Evolutionary conservation across 2,797 vertebrate genomes (phyloP), one percentile per base, ranked within the genome.

Genomic region (Ataeniobius toweri): DNA sequence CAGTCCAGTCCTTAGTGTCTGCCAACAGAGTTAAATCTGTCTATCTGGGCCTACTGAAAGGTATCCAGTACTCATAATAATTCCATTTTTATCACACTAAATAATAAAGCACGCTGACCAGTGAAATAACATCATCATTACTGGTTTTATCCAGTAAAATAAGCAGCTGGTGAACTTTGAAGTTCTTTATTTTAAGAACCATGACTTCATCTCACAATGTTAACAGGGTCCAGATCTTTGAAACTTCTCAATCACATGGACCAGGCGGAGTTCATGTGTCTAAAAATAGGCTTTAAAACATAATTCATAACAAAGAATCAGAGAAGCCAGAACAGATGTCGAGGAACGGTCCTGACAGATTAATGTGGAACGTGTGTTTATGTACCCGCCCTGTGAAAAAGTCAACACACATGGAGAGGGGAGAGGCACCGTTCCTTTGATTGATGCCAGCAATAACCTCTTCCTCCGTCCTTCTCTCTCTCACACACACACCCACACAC

Each of bases 381-480:
- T 80, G 22, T 71, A 41, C 28, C 74, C 70, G 36, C 46, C 50
- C 59, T 3, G 68, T 59, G 65, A 76, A 76, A 73, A 67, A 71
- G 71, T 55, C 28, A 85, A 86, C 82, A 77, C 73, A 76, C 77
- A 74, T 68, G 48, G 80, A 74, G 75, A 4, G 77, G 79, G 75
- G 46, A 71, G 67, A 65, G 28, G 31, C 28, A 63, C 26, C 46
- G 71, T 1, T 41, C 73, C 73, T 88, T 77, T 85, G 81, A 92
- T 89, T 81, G 79, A 85, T 75, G 83, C 82, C 0, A 20, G 6
- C 5, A 58, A 73, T 44, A 73, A 44, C 24, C 24, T 44, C 55
- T 53, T 50, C 50, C 22, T 67, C 31, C 31, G 7, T 63, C 59
- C 26, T 28, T 61, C 58, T 10, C 20, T n/a, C 56, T n/a, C 55